Evolutionary conservation across 2,797 vertebrate genomes (phyloP).

Genomic region (Malurus splendens): DNA sequence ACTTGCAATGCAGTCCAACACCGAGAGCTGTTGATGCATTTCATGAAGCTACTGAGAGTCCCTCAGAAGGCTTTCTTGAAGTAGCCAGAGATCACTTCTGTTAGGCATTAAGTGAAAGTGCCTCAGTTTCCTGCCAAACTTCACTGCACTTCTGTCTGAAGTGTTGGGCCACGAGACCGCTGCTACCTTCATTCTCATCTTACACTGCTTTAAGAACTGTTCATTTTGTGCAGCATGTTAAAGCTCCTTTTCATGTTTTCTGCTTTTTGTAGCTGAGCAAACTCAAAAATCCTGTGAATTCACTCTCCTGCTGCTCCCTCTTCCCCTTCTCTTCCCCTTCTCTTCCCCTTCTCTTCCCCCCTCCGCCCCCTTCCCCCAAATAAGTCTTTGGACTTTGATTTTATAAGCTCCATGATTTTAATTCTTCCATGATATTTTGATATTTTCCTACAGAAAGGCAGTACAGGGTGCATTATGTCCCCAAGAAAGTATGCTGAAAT

Average conservation of each 20-base stretch:
- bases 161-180: not conserved
- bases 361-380: too few species aligned
- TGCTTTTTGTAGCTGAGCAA: not conserved
- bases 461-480: not conserved
- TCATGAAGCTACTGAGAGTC: not conserved
- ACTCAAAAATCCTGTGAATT: not conserved
- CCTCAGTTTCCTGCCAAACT: constrained; percentile 1
- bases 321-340: not conserved
- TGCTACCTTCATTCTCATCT: not conserved
- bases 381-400: not conserved
- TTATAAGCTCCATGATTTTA: not conserved
- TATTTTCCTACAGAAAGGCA: not conserved
- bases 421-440: not conserved
- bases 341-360: not conserved
- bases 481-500: not conserved
- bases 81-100: not conserved
- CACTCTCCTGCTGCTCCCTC: rapidly evolving
- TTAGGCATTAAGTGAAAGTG: not conserved
- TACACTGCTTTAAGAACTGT: not conserved
- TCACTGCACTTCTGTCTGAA: not conserved
- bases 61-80: not conserved
- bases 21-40: not conserved
- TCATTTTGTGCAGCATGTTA: not conserved
- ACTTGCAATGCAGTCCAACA: not conserved
- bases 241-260: not conserved